phyloP scores from a whole-genome alignment of 2,888 invertebrate genomes.

The Drosophila mettleri region DNA sequence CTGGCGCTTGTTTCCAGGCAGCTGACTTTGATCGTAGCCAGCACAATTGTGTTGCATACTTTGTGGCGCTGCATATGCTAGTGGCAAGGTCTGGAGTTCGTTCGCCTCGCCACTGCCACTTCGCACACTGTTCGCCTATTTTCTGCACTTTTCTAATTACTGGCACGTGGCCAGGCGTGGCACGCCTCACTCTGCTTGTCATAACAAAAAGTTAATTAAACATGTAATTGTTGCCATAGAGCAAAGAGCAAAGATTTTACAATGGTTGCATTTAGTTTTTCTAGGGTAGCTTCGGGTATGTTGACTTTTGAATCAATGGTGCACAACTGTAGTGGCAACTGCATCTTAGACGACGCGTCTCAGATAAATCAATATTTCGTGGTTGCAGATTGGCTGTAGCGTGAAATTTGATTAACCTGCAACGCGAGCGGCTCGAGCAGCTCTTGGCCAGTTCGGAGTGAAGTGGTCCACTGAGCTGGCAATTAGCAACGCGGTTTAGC shows the following conservation, averaged over 20 bases:
- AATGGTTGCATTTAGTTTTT: slow-evolving; percentile 24
- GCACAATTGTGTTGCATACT: slow-evolving; percentile 34
- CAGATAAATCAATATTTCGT: slow-evolving; percentile 2
- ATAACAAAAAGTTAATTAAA: slow-evolving; percentile 78
- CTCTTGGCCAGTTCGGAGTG: not conserved
- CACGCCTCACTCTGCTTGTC: slow-evolving; percentile 42
- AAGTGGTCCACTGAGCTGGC: slow-evolving; percentile 45
- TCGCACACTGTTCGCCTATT: not conserved
- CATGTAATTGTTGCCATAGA: slow-evolving; percentile 71
- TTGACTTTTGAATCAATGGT: slow-evolving; percentile 4
- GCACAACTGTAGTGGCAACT: no score
- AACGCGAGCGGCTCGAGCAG: slow-evolving; percentile 11
- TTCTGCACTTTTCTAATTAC: slow-evolving; percentile 38
- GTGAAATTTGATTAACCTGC: slow-evolving; percentile 34
- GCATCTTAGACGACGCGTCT: not conserved
- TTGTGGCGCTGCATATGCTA: slow-evolving; percentile 7
- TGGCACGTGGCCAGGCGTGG: slow-evolving; percentile 4
- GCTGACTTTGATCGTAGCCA: slow-evolving; percentile 31
- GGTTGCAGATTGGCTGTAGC: not conserved
- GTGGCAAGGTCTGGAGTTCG: not conserved
- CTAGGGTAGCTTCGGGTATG: slow-evolving; percentile 14
- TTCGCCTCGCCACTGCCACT: slow-evolving; percentile 24
- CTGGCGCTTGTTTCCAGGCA: not conserved
- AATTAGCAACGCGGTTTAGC: slow-evolving; percentile 56
- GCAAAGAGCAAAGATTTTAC: slow-evolving; percentile 50